Evolutionary conservation across 2,888 invertebrate species (phyloP).

Genomic region (Cosmia pyralina): DNA sequence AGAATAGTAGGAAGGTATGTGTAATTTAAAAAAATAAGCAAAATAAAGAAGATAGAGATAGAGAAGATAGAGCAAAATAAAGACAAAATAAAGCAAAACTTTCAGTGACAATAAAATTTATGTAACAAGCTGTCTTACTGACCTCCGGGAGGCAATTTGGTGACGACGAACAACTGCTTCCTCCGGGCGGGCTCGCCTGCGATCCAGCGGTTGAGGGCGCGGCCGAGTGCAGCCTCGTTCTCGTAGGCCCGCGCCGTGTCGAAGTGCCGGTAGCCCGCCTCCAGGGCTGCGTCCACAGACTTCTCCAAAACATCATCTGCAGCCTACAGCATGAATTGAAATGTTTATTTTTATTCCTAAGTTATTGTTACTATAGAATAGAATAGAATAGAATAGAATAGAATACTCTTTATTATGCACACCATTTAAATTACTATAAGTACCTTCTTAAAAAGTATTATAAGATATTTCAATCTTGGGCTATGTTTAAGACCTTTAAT

Average conservation of each 20-base stretch:
- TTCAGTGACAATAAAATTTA: background rate
- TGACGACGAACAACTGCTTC: slow-evolving; percentile 95
- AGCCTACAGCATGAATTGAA: slow-evolving; percentile 84
- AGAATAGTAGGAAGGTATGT: background rate
- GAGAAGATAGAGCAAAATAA: too few relatives aligned
- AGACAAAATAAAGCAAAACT: background rate
- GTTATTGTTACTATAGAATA: too few relatives aligned
- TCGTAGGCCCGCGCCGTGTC: slow-evolving; percentile 95
- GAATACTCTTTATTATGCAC: too few relatives aligned
- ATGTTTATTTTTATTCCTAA: background rate
- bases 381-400: too few relatives aligned
- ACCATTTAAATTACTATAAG: too few relatives aligned
- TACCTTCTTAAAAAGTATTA: background rate
- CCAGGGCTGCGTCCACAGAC: slow-evolving; percentile 92
- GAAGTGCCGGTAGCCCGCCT: slow-evolving; percentile 95
- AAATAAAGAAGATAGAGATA: too few relatives aligned
- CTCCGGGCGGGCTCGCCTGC: slow-evolving; percentile 92
- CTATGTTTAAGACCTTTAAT: background rate
- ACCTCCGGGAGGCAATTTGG: slow-evolving; percentile 93
- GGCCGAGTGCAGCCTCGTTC: slow-evolving; percentile 94
- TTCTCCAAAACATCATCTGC: slow-evolving; percentile 92
- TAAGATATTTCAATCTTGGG: background rate
- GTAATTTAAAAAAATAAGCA: background rate
- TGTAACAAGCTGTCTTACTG: slow-evolving; percentile 48
- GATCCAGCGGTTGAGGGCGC: slow-evolving; percentile 93